These are phyloP conservation scores for Plutomurus gul DNA, from an alignment of 1,140 invertebrate species.

Conservation along the genomic window DNA sequence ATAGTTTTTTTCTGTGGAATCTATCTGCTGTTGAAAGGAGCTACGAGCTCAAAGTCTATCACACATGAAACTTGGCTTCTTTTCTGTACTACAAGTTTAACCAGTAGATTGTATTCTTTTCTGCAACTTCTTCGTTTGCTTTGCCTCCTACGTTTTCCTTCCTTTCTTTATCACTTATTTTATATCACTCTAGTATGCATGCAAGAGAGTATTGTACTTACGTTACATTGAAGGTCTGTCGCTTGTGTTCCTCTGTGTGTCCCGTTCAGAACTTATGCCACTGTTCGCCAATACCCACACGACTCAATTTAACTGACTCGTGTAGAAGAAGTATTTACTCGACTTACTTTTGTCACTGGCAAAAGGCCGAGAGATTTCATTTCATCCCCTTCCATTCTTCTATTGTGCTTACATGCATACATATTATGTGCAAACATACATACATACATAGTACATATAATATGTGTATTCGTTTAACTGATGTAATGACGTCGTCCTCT, in stretches of 20 bases:
- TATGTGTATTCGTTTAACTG: slow-evolving; percentile 2
- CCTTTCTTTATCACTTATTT: slow-evolving; percentile 25
- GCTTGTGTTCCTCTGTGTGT: neutral
- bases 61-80: slow-evolving; percentile 1
- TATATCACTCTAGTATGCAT: neutral
- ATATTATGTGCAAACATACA: neutral
- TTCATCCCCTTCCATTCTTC: too few species aligned
- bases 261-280: too few species aligned
- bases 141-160: neutral
- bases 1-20: too few species aligned
- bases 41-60: slow-evolving; percentile 3
- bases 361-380: slow-evolving; percentile 12
- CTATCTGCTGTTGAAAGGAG: slow-evolving; percentile 23
- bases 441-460: too few species aligned
- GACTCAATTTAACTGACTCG: too few species aligned
- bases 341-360: neutral
- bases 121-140: neutral
- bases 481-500: neutral
- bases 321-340: too few species aligned
- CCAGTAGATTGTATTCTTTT: neutral
- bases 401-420: neutral
- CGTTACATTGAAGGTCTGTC: neutral
- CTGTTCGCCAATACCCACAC: too few species aligned
- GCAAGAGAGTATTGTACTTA: neutral
- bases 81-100: neutral